A percentile compares a stretch with the other conserved stretches of the same genome.
These are phyloP conservation scores for Porites lutea DNA, from an alignment of 64 coral and sea anemone species.

Conservation along the genomic window DNA sequence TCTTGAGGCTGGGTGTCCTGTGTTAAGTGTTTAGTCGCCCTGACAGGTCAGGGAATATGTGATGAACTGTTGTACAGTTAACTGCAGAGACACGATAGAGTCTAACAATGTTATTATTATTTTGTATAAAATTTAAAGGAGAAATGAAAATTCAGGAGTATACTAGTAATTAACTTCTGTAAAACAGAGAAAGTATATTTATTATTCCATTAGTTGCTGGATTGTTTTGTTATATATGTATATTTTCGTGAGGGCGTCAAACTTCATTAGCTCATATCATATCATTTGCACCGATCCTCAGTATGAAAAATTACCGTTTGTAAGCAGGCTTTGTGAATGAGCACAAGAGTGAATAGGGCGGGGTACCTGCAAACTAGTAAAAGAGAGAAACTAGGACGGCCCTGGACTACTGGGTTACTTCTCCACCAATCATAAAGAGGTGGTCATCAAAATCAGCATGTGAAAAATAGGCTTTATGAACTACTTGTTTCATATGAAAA, in stretches of 20 bases:
- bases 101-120: constrained; percentile 35
- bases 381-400: no score
- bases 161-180: constrained; percentile 49
- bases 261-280: neutral
- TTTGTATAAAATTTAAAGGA: constrained; percentile 54
- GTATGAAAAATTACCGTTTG: neutral
- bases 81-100: constrained; percentile 33
- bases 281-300: neutral
- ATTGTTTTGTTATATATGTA: constrained; percentile 15
- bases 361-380: no score
- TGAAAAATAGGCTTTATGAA: no score
- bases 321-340: no score
- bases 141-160: constrained; percentile 40
- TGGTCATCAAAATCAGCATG: no score
- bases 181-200: constrained; percentile 65
- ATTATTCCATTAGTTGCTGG: constrained; percentile 28
- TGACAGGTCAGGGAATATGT: constrained; percentile 22
- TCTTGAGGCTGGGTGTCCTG: neutral
- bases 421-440: no score
- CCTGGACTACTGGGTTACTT: no score
- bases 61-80: constrained; percentile 50
- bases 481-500: no score
- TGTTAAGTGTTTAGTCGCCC: constrained; percentile 4
- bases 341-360: no score
- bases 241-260: constrained; percentile 2